A percentile compares a stretch with the other conserved stretches of the same genome.
Conservation (phyloP, 2,113 vertebrate genomes). For the Dendrocopos noguchii region DNA sequence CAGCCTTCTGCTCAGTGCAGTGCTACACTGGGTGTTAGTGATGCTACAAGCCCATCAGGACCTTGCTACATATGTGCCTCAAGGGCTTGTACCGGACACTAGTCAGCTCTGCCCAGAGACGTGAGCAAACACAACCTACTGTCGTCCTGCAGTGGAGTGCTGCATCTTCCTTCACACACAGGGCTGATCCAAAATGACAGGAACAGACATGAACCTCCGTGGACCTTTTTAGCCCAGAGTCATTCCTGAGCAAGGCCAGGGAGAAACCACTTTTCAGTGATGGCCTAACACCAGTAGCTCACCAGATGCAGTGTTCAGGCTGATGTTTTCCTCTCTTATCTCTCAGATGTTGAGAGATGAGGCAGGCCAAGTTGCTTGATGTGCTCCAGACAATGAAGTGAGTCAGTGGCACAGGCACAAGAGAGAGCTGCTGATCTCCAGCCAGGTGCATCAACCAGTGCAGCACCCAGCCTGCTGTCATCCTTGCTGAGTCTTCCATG, state of each 20-base stretch:
- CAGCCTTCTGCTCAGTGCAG: rapidly evolving
- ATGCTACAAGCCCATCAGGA: background rate
- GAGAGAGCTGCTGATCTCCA: background rate
- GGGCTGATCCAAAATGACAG: background rate
- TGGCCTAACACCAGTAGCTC: background rate
- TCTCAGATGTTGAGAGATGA: rapidly evolving
- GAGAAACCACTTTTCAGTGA: background rate
- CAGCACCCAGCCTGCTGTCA: background rate
- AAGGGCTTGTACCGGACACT: background rate
- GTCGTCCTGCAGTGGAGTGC: background rate
- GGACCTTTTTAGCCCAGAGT: background rate
- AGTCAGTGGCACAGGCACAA: rapidly evolving
- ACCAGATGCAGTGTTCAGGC: background rate
- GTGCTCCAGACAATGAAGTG: rapidly evolving
- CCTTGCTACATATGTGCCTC: background rate
- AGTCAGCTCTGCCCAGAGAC: background rate
- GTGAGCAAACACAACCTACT: background rate
- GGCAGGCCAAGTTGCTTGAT: background rate
- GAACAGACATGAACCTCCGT: background rate
- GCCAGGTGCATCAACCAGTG: background rate
- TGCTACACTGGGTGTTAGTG: rapidly evolving
- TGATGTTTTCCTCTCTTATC: background rate
- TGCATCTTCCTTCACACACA: background rate
- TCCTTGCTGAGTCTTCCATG: too few relatives aligned
- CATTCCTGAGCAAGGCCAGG: background rate